Base-by-base conservation (phyloP, 2,797 vertebrate genomes). In the Myoxocephalus aenaeus region DNA sequence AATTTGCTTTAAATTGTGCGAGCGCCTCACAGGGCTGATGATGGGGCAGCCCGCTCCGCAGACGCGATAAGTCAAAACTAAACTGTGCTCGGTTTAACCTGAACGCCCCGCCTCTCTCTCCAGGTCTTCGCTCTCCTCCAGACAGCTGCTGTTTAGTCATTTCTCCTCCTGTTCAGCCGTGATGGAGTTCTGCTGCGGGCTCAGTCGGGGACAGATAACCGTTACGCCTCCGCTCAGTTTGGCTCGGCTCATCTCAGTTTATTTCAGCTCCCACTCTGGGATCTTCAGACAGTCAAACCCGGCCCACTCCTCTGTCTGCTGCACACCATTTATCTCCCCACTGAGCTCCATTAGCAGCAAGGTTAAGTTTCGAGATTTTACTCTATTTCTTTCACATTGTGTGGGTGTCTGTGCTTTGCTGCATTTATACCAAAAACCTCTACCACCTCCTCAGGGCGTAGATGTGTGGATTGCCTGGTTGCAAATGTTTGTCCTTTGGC, bases 281-380 rank as follows among this genome's bases (percentile, higher is more conserved):
- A 89, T 78, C 70, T 72, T 73, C 83, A 84, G 76, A 75, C 75
- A 51, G 83, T 83, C 78, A 20, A 70, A 81, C 40, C 42, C 71
- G 15, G 80, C 86, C 81, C 80, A 89, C 90, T 82, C 69, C 80
- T 86, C 84, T 74, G 85, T 91, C 89, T 91, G 83, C 77, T 84
- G 12, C 83, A 67, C 73, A 48, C 70, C 65, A 70, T 87, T 84
- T 58, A 81, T 91, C 84, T 86, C 66, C 83, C 77, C 38, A 32
- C 79, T 69, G 73, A 80, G 64, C 65, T 84, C 73, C 74, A 70
- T 85, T 70, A 62, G 42, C 48, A 73, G 42, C 58, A 75, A 84
- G 75, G 70, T 83, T 62, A 64, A 61, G 2, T 77, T 79, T 70
- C 13, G 10, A 66, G 20, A 17, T 56, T 56, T 56, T 25, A 12